Percentiles rank a stretch among this genome's conserved stretches.
phyloP scores from a whole-genome alignment of 2,113 vertebrate species.

The Climacteris rufus region DNA sequence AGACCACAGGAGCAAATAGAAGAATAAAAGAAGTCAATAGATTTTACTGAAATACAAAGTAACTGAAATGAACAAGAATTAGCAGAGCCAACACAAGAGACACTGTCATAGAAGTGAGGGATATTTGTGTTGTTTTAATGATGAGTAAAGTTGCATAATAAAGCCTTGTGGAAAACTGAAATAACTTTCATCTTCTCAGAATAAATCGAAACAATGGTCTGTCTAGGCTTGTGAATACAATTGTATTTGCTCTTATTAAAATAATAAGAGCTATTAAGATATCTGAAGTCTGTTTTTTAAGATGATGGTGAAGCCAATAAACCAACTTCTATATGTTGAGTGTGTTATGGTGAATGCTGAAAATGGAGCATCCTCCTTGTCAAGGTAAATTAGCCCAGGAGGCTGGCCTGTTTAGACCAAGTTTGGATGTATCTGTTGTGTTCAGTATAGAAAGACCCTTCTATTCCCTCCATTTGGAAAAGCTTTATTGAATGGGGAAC shows the following conservation, averaged over 20 bases:
- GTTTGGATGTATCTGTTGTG: background rate
- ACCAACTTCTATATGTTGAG: background rate
- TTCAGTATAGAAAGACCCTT: background rate
- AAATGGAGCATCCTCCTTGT: background rate
- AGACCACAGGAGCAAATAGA: background rate
- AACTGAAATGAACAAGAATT: background rate
- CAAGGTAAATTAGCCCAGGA: background rate
- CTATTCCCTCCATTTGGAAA: background rate
- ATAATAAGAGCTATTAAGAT: background rate
- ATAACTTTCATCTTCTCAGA: background rate
- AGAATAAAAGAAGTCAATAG: background rate
- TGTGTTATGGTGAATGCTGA: background rate
- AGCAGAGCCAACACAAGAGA: background rate
- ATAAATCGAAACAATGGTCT: background rate
- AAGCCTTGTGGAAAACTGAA: background rate
- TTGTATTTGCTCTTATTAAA: background rate
- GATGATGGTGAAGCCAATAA: background rate
- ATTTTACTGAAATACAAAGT: background rate
- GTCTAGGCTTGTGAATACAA: background rate
- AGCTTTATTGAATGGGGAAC: background rate
- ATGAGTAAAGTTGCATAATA: background rate
- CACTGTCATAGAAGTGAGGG: background rate
- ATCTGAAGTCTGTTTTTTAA: background rate
- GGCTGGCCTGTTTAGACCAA: background rate
- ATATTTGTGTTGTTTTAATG: background rate